Evolutionary conservation across 2,797 vertebrate species (phyloP).

Genomic region (Acanthiza pusilla): DNA sequence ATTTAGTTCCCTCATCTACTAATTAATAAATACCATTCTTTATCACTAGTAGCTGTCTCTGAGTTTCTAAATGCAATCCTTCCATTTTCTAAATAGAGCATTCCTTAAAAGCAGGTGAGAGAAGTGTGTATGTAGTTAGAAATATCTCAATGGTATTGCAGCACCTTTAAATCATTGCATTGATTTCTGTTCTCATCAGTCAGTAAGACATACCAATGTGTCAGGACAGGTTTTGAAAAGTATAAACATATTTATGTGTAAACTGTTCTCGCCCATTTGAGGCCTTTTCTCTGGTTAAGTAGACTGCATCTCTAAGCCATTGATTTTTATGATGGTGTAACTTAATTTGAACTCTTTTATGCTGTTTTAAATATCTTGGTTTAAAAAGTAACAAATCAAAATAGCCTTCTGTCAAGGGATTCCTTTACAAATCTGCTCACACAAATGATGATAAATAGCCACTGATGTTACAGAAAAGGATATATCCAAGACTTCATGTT

Average conservation of each 20-base stretch:
- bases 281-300: neutral
- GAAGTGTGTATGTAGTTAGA: neutral
- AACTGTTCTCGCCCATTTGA: neutral
- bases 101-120: neutral
- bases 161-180: neutral
- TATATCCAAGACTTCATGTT: neutral
- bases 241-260: neutral
- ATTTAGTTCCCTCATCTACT: neutral
- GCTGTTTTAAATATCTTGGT: neutral
- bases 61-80: neutral
- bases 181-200: neutral
- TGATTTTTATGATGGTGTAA: neutral
- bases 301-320: neutral
- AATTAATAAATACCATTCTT: neutral
- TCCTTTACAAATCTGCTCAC: neutral
- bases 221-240: neutral
- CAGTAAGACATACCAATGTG: neutral
- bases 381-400: neutral
- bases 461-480: neutral
- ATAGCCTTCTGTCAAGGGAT: neutral
- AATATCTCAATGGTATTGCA: neutral
- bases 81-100: neutral
- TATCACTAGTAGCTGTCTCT: neutral
- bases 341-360: neutral
- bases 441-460: neutral